Evolutionary conservation across 1,140 invertebrate species (phyloP), one percentile per base, ranked within the genome.

Genomic region (Ostrea edulis): DNA sequence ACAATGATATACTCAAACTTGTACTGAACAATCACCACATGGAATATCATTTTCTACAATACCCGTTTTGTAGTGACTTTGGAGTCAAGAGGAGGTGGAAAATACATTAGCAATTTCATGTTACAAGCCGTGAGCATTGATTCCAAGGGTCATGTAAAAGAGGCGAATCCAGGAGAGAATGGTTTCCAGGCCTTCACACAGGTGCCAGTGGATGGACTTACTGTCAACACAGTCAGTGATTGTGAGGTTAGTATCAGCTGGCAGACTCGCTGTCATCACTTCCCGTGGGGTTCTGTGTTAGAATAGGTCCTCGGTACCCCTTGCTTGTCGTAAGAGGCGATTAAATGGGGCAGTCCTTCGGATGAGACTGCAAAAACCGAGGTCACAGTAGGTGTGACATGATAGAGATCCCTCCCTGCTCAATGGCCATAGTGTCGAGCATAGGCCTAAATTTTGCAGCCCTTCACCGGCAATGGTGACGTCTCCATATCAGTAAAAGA

Each of bases 71-170:
- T 65, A 86, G 86, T 87, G 55, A 86, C 82, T 77, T 77, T 89
- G 54, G 84, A 65, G 17, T 58, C 88, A 2, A 86, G 22, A 55
- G 62, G 82, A n/a, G 25, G 20, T 22, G 82, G 62, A 51, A 82
- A 71, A 53, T 55, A 55, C 35, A 85, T 86, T 55, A 87, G 44
- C 1, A 62, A 84, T 22, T 89, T 89, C 58, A 89, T 89, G 82
- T 51, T 89, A 77, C 88, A 89, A 86, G 88, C 88, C 9, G 82
- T 89, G 35, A 68, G 44, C 25, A 77, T 89, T 1, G 58, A 89
- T 29, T 9, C 44, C 20, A 51, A 81, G 22, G 88, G 86, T n/a
- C 35, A 84, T 44, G 82, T 81, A 8, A 82, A n/a, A 2, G 86
- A 87, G 84, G 54, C 55, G 22, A 62, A 81, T 22, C 20, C 53